These are phyloP conservation scores for Pangasius djambal DNA, from an alignment of 2,797 vertebrate species.

Conservation along the genomic window DNA sequence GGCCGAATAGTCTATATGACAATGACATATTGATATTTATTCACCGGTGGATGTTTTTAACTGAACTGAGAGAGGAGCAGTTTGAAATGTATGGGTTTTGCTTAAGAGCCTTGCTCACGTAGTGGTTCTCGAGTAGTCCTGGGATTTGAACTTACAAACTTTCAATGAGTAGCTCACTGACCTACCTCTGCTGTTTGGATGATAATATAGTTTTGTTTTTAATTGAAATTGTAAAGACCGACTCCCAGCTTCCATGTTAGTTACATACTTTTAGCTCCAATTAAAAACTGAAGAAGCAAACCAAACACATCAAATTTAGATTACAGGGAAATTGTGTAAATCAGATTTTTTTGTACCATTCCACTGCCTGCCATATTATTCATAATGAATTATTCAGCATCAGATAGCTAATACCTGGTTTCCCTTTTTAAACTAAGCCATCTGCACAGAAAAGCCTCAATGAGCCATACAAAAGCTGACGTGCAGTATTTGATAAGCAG, in stretches of 20 bases:
- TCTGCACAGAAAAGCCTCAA: constrained; percentile 9
- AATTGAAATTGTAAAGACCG: background rate
- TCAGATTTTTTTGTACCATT: background rate
- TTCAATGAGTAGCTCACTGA: background rate
- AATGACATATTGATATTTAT: background rate
- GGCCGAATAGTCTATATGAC: background rate
- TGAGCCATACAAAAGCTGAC: constrained; percentile 52
- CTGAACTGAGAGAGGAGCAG: background rate
- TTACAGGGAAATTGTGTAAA: background rate
- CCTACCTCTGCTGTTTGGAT: background rate
- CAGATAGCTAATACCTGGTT: constrained; percentile 4
- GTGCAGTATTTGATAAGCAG: constrained; percentile 43
- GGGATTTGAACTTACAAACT: background rate
- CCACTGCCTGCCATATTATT: background rate
- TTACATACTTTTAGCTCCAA: background rate
- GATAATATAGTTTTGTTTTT: background rate
- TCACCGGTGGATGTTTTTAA: background rate
- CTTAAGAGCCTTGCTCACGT: background rate
- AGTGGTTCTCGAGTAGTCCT: background rate
- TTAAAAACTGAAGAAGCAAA: background rate
- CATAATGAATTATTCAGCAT: background rate
- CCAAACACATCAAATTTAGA: background rate
- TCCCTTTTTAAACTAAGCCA: background rate
- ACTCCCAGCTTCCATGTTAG: background rate
- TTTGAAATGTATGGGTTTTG: background rate